Evolutionary conservation across 1,140 invertebrate genomes (phyloP).

Genomic region (Eueides isabella): DNA sequence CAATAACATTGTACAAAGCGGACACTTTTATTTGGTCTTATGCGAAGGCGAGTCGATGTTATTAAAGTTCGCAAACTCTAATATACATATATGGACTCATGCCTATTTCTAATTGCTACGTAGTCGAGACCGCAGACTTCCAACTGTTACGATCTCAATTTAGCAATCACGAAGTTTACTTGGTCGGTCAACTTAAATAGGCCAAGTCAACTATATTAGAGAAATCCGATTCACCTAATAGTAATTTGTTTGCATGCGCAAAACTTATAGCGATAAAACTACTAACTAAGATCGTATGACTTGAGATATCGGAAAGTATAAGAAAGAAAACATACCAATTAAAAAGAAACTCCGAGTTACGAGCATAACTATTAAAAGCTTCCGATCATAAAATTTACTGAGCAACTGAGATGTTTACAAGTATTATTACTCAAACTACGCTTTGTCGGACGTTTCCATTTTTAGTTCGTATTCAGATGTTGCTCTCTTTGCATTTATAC

Average conservation of each 20-base stretch:
- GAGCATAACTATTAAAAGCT: conserved; percentile 32
- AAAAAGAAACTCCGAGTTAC: conserved; percentile 38
- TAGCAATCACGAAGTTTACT: conserved; percentile 50
- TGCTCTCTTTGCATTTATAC: conserved; percentile 50
- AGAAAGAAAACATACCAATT: conserved; percentile 39
- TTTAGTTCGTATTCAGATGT: conserved; percentile 58
- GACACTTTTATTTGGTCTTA: conserved; percentile 31
- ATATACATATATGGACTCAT: conserved; percentile 40
- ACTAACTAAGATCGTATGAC: conserved; percentile 21
- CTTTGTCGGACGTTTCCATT: conserved; percentile 48
- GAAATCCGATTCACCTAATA: conserved; percentile 37
- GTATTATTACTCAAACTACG: conserved; percentile 28
- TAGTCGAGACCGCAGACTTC: conserved; percentile 45
- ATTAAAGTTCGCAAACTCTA: conserved; percentile 39
- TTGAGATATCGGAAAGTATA: conserved; percentile 31
- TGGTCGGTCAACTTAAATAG: conserved; percentile 46
- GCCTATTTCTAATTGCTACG: conserved; percentile 48
- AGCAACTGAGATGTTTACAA: conserved; percentile 34
- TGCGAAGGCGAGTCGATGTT: conserved; percentile 29
- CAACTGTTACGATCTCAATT: conserved; percentile 48
- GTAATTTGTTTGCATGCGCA: conserved; percentile 52
- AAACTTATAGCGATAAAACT: conserved; percentile 37
- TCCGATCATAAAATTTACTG: conserved; percentile 34
- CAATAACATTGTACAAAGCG: conserved; percentile 32
- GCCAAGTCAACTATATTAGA: conserved; percentile 45